Evolutionary conservation across 2,888 invertebrate species (phyloP), one percentile per base, ranked within the genome.

Genomic region (Unio pictorum): DNA sequence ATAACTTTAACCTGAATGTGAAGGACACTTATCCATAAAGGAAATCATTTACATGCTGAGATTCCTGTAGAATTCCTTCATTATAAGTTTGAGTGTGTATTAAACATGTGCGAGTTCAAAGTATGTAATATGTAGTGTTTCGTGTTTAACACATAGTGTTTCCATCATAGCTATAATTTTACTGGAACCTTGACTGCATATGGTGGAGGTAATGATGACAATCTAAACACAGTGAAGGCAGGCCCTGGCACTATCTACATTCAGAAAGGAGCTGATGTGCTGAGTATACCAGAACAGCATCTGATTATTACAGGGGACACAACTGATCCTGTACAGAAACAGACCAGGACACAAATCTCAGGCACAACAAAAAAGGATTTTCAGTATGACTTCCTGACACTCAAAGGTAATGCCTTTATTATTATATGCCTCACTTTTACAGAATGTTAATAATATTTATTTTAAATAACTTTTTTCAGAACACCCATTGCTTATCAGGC

Each of bases 181-280:
- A 63, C 69, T 68, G 85, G 85, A 30, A 59, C 64, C 11, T 64
- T 81, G 54, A 80, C 76, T n/a, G 81, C 82, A 5, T 84, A 76
- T 67, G 85, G 85, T 18, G 80, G 75, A 5, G 82, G 82, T 5
- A 81, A 81, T 65, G 78, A 74, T 30, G 61, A 74, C 30, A 69
- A 75, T 34, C 61, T 74, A 23, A 69, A 71, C 18, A 76, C 79
- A 17, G 71, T 82, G 17, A 82, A 79, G 61, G 84, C 83, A 55
- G 85, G 84, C 23, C 80, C 85, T 6, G 85, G 85, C 30, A 83
- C 85, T 23, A 68, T 84, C 23, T 85, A 81, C 66, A 70, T 82
- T n/a, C 58, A 72, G 26, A 77, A 81, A 59, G 78, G 76, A 23
- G 66, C 69, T 26, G 67, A 65, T 15, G 74, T 73, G 23, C 69